These are phyloP conservation scores for Speoplatyrhinus poulsoni DNA, from an alignment of 2,113 vertebrate genomes.

Conservation along the genomic window DNA sequence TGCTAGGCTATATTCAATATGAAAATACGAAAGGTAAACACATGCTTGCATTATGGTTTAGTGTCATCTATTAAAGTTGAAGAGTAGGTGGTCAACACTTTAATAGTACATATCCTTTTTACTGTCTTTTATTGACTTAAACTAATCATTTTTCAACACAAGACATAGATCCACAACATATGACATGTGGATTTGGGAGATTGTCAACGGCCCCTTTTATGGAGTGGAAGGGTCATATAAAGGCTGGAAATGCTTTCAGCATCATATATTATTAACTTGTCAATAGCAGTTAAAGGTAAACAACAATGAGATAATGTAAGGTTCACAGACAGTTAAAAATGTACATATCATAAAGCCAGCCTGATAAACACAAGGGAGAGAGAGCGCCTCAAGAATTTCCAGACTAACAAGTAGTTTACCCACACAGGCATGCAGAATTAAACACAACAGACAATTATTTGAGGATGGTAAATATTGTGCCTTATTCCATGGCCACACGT, in stretches of 20 bases:
- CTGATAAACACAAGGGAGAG: slow-evolving; percentile 1
- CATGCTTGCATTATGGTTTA: too few relatives aligned
- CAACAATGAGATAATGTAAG: slow-evolving; percentile 32
- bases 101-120: neutral
- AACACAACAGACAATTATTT: too few relatives aligned
- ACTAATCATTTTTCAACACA: slow-evolving; percentile 13
- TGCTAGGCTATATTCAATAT: neutral
- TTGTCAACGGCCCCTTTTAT: slow-evolving; percentile 41
- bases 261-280: slow-evolving; percentile 44
- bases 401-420: neutral
- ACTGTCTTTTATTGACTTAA: neutral
- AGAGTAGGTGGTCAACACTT: neutral
- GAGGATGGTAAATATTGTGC: too few relatives aligned
- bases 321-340: slow-evolving; percentile 17
- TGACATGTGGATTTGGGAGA: slow-evolving; percentile 21
- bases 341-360: neutral
- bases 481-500: too few relatives aligned
- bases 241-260: slow-evolving; percentile 45
- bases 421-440: neutral
- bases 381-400: neutral
- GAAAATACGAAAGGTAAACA: neutral
- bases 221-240: slow-evolving; percentile 31
- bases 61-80: neutral
- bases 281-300: slow-evolving; percentile 36
- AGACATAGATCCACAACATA: slow-evolving; percentile 1